phyloP scores from a whole-genome alignment of 2,888 invertebrate genomes.

The Ennomos quercinarius region DNA sequence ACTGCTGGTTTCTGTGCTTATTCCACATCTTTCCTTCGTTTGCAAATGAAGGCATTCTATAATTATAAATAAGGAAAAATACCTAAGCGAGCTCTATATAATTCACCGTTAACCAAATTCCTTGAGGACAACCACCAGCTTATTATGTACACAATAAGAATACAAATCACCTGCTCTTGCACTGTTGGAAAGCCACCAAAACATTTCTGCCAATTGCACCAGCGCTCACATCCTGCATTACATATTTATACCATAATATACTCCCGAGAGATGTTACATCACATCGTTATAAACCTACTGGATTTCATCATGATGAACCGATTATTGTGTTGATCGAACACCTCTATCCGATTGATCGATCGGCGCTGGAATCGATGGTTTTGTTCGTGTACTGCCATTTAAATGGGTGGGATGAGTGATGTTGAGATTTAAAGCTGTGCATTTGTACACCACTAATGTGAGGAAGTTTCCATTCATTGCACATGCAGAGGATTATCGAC shows the following conservation, averaged over 20 bases:
- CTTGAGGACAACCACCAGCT: slow-evolving; percentile 4
- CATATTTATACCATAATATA: slow-evolving; percentile 26
- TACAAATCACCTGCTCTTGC: slow-evolving; percentile 36
- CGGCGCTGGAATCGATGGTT: slow-evolving; percentile 27
- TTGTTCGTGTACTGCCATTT: slow-evolving; percentile 27
- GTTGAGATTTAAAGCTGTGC: slow-evolving; percentile 2
- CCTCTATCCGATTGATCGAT: slow-evolving; percentile 31
- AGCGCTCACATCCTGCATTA: slow-evolving; percentile 41
- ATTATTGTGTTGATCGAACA: slow-evolving; percentile 39
- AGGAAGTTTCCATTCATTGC: slow-evolving; percentile 4
- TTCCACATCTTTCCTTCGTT: no score
- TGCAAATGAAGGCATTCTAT: no score
- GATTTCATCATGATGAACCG: slow-evolving; percentile 49
- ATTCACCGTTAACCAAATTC: slow-evolving; percentile 5
- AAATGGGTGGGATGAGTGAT: slow-evolving; percentile 19
- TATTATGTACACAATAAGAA: slow-evolving; percentile 15
- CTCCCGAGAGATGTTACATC: slow-evolving; percentile 43
- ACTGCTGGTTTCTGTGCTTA: no score
- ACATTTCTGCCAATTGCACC: slow-evolving; percentile 41
- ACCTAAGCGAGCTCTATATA: not conserved
- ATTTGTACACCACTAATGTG: not conserved
- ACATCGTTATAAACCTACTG: slow-evolving; percentile 3
- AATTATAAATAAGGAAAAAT: no score
- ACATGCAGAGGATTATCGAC: not conserved
- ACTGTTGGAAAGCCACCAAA: slow-evolving; percentile 46